Evolutionary conservation across 1,140 invertebrate species (phyloP).

Genomic region (Scaptomyza montana): DNA sequence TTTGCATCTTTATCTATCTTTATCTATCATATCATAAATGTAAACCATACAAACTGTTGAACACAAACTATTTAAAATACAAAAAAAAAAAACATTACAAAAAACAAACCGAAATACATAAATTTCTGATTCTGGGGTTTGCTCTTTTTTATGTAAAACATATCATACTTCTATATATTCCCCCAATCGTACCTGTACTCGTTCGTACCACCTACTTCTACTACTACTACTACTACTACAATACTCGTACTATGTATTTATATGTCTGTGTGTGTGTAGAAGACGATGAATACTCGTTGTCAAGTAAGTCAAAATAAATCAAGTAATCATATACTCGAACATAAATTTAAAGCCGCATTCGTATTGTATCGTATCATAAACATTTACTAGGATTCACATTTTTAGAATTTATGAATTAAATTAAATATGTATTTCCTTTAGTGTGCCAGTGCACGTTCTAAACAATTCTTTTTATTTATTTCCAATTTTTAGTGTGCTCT

Average conservation of each 20-base stretch:
- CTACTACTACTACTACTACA: constrained; percentile 66
- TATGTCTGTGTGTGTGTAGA: constrained; percentile 81
- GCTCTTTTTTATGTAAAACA: constrained; percentile 54
- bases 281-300: constrained; percentile 83
- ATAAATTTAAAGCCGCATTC: constrained; percentile 55
- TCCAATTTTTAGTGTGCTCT: constrained; percentile 16
- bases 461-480: constrained; percentile 14
- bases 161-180: constrained; percentile 72
- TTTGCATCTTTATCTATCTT: background rate
- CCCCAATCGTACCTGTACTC: constrained; percentile 43
- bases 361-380: constrained; percentile 41
- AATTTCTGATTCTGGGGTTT: constrained; percentile 37
- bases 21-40: constrained; percentile 3
- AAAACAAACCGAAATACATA: constrained; percentile 21
- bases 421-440: constrained; percentile 23
- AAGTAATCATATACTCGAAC: constrained; percentile 57
- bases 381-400: constrained; percentile 47
- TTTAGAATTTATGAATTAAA: constrained; percentile 45
- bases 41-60: constrained; percentile 14
- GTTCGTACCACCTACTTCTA: constrained; percentile 36
- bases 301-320: constrained; percentile 81
- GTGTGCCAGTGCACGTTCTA: constrained; percentile 72
- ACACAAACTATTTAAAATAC: constrained; percentile 16
- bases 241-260: constrained; percentile 68
- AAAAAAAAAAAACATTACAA: constrained; percentile 11